These are phyloP conservation scores for Tyrannus savana DNA, from an alignment of 2,113 vertebrate species.

Conservation along the genomic window DNA sequence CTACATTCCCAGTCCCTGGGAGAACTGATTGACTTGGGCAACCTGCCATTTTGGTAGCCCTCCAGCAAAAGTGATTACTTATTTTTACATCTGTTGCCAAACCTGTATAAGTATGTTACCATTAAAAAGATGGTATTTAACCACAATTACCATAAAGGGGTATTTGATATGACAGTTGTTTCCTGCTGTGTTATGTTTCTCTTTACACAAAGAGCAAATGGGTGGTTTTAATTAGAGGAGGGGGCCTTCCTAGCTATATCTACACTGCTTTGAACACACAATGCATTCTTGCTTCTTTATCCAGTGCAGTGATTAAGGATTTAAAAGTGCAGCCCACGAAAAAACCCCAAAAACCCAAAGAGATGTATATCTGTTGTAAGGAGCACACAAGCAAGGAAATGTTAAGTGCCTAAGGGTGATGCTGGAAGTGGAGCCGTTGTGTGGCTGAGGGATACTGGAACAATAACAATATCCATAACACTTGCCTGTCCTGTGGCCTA, in stretches of 20 bases:
- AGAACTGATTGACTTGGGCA: constrained; percentile 54
- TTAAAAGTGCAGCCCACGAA: neutral
- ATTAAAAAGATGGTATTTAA: constrained; percentile 41
- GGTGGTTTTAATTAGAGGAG: constrained; percentile 12
- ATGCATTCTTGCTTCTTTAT: neutral
- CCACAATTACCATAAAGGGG: neutral
- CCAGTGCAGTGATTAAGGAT: neutral
- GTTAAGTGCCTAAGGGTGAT: neutral
- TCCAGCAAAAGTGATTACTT: constrained; percentile 38
- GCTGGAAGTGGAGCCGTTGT: neutral
- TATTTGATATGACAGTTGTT: constrained; percentile 52
- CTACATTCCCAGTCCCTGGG: constrained; percentile 6
- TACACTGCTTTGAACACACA: neutral
- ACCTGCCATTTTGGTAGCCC: constrained; percentile 6
- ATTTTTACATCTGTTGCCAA: constrained; percentile 51
- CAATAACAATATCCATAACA: neutral
- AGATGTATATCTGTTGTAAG: neutral
- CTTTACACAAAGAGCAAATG: neutral
- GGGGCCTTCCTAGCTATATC: neutral
- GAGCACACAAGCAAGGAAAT: neutral
- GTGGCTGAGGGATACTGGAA: neutral
- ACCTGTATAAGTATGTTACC: constrained; percentile 5
- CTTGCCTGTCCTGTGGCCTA: neutral
- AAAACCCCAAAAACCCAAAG: neutral
- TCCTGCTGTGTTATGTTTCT: constrained; percentile 36